A percentile compares a stretch with the other conserved stretches of the same genome.
These are phyloP conservation scores for Anaspis maculata DNA, from an alignment of 2,888 invertebrate genomes.

Conservation along the genomic window DNA sequence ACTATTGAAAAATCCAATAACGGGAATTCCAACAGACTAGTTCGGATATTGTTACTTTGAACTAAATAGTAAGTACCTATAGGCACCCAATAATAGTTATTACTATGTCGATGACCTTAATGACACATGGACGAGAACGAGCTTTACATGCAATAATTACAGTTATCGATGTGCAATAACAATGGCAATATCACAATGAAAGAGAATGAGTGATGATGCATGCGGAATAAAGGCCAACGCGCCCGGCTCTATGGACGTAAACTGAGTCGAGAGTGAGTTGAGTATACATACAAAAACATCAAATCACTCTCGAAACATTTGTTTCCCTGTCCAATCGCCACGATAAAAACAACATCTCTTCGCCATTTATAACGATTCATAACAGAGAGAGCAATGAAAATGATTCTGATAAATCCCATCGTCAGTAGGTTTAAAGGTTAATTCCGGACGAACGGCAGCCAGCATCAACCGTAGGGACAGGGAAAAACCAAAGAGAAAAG, in stretches of 20 bases:
- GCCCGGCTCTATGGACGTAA: too few relatives aligned
- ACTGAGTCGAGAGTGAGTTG: too few relatives aligned
- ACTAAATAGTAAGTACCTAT: too few relatives aligned
- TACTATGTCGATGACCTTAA: too few relatives aligned
- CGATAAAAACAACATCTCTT: slow-evolving; percentile 21
- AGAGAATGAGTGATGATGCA: slow-evolving; percentile 18
- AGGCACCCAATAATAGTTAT: too few relatives aligned
- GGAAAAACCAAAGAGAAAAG: too few relatives aligned
- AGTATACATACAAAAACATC: slow-evolving; percentile 36
- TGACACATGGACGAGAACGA: slow-evolving; percentile 5
- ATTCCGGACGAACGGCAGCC: not conserved
- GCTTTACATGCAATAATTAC: slow-evolving; percentile 21
- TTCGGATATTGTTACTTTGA: too few relatives aligned
- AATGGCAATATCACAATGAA: slow-evolving; percentile 24
- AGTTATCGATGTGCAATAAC: slow-evolving; percentile 27
- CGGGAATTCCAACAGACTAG: too few relatives aligned
- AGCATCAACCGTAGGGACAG: not conserved
- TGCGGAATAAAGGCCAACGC: slow-evolving; percentile 19
- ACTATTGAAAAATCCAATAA: too few relatives aligned
- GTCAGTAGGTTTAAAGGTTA: slow-evolving; percentile 5
- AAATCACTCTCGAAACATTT: slow-evolving; percentile 37
- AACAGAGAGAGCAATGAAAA: slow-evolving; percentile 11
- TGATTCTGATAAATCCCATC: slow-evolving; percentile 8
- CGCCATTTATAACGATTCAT: slow-evolving; percentile 7
- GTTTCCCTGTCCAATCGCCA: slow-evolving; percentile 32